A percentile compares a stretch with the other conserved stretches of the same genome.
Conservation (phyloP, 2,888 invertebrate genomes). For the Pegoplata infirma region DNA sequence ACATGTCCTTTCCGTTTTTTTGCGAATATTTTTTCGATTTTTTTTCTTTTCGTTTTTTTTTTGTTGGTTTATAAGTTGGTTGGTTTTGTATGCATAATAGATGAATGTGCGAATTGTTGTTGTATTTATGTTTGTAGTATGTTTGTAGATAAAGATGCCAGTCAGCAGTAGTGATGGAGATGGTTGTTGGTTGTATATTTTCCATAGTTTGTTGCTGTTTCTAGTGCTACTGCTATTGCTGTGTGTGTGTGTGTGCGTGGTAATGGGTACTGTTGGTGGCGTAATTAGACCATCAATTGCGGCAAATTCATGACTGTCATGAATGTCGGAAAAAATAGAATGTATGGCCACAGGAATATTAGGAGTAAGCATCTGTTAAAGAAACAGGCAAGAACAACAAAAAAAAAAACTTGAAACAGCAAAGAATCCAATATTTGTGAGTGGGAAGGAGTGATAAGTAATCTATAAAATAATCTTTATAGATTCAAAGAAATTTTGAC, state of each 20-base stretch:
- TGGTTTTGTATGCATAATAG: conserved; percentile 26
- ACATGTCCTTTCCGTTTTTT: conserved; percentile 30
- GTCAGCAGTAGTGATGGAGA: conserved; percentile 31
- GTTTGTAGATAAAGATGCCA: conserved; percentile 18
- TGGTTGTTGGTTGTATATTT: too few relatives aligned
- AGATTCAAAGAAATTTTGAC: too few relatives aligned
- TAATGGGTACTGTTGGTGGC: conserved; percentile 69
- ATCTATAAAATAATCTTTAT: too few relatives aligned
- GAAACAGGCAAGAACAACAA: too few relatives aligned
- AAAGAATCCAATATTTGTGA: not conserved
- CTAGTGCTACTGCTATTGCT: too few relatives aligned
- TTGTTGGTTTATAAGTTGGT: conserved; percentile 10
- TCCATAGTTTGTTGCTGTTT: conserved; percentile 33
- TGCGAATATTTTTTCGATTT: not conserved
- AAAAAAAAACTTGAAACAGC: not conserved
- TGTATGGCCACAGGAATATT: conserved; percentile 38
- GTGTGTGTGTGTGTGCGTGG: conserved; percentile 1
- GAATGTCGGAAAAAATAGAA: conserved; percentile 46
- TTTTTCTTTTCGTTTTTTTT: not conserved
- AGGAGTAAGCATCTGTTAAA: conserved; percentile 19
- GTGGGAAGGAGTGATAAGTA: too few relatives aligned
- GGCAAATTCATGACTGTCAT: conserved; percentile 71
- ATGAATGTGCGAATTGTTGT: conserved; percentile 38
- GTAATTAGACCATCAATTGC: conserved; percentile 78
- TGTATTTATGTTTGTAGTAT: conserved; percentile 1